These are phyloP conservation scores for Melanostoma mellinum DNA, from an alignment of 2,888 invertebrate genomes.

Conservation along the genomic window DNA sequence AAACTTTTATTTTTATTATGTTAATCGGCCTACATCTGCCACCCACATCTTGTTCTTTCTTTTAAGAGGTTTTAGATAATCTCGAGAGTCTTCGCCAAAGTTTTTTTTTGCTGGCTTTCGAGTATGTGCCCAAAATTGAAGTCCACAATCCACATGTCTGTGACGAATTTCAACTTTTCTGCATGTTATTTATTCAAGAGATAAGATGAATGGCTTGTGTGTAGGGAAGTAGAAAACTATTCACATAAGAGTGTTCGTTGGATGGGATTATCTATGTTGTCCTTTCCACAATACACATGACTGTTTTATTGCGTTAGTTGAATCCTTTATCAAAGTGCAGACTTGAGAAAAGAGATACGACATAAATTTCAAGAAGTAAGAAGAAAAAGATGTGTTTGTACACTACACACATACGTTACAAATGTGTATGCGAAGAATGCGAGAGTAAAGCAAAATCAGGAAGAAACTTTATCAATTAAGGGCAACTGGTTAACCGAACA, in stretches of 20 bases:
- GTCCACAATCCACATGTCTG: constrained; percentile 9
- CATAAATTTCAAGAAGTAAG: constrained; percentile 21
- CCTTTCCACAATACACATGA: constrained; percentile 21
- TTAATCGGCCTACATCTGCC: constrained; percentile 32
- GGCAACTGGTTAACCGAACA: constrained; percentile 63
- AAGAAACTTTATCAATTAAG: constrained; percentile 70
- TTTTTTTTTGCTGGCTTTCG: not conserved
- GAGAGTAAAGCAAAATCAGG: constrained; percentile 24
- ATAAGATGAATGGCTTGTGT: constrained; percentile 57
- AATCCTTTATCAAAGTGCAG: constrained; percentile 27
- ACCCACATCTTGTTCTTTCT: constrained; percentile 10
- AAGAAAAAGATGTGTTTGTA: constrained; percentile 8
- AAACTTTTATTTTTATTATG: constrained; percentile 28
- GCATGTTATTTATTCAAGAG: constrained; percentile 60
- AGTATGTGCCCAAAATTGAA: not conserved
- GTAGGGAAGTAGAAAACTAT: constrained; percentile 36
- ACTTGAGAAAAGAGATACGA: constrained; percentile 5
- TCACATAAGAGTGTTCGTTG: constrained; percentile 26
- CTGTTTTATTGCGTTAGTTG: constrained; percentile 37
- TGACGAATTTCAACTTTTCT: constrained; percentile 15
- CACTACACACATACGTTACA: not conserved
- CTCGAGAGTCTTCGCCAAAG: constrained; percentile 12
- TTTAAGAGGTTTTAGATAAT: constrained; percentile 36
- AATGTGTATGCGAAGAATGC: constrained; percentile 16
- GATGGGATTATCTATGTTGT: constrained; percentile 19